Conservation (phyloP, 2,888 invertebrate genomes). For the Ennomos fuscantarius region DNA sequence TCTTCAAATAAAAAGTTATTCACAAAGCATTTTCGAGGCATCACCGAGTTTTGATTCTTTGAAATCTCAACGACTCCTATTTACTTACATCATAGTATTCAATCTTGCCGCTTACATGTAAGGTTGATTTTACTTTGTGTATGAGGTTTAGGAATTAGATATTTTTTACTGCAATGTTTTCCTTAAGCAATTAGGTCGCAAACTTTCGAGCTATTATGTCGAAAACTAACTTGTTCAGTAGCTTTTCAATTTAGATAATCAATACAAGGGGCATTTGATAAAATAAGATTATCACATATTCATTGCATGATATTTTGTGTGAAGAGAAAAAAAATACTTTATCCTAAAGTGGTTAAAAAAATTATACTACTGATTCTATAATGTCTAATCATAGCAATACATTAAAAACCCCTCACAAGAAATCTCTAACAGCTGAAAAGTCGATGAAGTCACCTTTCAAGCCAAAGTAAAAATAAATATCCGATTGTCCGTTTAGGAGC, state of each 20-base stretch:
- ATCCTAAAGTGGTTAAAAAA: too few relatives aligned
- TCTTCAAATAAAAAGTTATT: neutral
- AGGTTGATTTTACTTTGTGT: neutral
- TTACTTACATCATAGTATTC: neutral
- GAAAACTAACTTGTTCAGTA: neutral
- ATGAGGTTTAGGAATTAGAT: neutral
- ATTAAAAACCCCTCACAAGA: too few relatives aligned
- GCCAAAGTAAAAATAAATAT: too few relatives aligned
- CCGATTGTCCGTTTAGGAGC: too few relatives aligned
- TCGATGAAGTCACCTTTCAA: too few relatives aligned
- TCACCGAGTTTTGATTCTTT: neutral
- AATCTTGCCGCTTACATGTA: neutral
- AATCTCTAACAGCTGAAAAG: too few relatives aligned
- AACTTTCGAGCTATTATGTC: neutral
- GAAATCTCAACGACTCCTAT: neutral
- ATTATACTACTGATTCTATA: too few relatives aligned
- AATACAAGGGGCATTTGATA: neutral
- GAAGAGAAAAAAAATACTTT: too few relatives aligned
- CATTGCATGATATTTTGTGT: too few relatives aligned
- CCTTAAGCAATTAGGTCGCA: neutral
- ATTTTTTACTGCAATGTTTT: neutral
- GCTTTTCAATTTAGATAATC: neutral
- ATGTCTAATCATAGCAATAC: too few relatives aligned
- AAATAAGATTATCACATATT: too few relatives aligned
- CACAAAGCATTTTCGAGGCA: neutral